Base-by-base conservation (phyloP, 2,888 invertebrate species). In the Diloba caeruleocephala region DNA sequence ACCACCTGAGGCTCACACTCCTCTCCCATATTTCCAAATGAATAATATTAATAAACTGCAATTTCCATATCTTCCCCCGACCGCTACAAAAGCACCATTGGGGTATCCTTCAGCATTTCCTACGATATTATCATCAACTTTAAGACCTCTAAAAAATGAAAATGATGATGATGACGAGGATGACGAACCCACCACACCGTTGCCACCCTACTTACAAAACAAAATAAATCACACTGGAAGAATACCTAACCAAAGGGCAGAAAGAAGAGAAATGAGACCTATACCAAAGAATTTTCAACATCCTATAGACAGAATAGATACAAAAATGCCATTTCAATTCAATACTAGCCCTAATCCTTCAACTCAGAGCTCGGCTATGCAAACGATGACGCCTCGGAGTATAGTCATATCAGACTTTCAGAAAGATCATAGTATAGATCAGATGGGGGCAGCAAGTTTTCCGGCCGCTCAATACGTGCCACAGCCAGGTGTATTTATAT, bases 1-100 rank as follows among this genome's bases (percentile, higher is more conserved):
- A 32, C 88, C 91, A 19, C 89, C 89, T 5, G 91, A 92, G 67
- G 81, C 88, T 33, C 88, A 90, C 26, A 88, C 88, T 5, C 69
- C 86, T 17, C 67, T 84, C 12, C 90, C 92, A 9, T 89, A 87
- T 69, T 90, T 82, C 44, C 74, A 86, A 25, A 75, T 87, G 33
- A 92, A 89, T 52, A 85, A 86, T 68, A 61, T 81, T 5, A 86
- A 88, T 46, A 87, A 89, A 62, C 74, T 90, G 3, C 85, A 81
- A 23, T 89, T 80, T 53, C 87, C 86, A 45, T 88, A 87, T 58
- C 72, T 90, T 50, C 90, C 91, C 12, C 84, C 87, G 1, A 86
- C 83, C 17, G 87, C 79, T 36, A 84, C 85, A 5, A 92, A 88
- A 77, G 79, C 82, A 17, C 87, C 89, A 1, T 51, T 78, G 6